phyloP scores from a whole-genome alignment of 2,113 vertebrate genomes.

The Corvus hawaiiensis region DNA sequence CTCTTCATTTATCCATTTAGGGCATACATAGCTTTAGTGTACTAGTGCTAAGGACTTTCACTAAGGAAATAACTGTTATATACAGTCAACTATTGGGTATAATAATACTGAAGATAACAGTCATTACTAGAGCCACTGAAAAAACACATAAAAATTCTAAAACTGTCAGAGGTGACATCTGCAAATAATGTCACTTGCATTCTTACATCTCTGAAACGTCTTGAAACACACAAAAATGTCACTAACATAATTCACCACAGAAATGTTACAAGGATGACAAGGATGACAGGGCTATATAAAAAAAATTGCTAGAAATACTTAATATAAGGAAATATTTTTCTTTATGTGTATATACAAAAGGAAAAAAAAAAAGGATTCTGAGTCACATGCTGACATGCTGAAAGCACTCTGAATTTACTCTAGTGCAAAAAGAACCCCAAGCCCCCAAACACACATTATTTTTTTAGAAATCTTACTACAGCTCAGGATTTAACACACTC shows the following conservation, averaged over 20 bases:
- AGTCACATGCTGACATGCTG: neutral
- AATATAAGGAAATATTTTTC: neutral
- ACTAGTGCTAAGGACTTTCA: neutral
- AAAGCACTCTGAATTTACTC: neutral
- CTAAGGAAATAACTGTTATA: neutral
- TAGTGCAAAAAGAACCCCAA: neutral
- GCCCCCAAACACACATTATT: neutral
- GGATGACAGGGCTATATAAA: neutral
- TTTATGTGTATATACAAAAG: neutral
- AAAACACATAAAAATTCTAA: neutral
- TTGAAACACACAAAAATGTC: constrained; percentile 6
- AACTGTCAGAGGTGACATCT: neutral
- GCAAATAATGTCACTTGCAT: neutral
- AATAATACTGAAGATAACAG: neutral
- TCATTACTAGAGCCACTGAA: neutral
- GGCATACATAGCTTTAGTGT: neutral
- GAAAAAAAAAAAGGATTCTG: neutral
- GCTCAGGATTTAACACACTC: neutral
- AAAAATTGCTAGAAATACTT: neutral
- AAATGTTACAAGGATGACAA: neutral
- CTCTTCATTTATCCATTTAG: neutral
- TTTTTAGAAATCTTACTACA: neutral
- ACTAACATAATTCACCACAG: neutral
- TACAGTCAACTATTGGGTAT: neutral
- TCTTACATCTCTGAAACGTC: neutral